Evolutionary conservation across 2,888 invertebrate species (phyloP), one percentile per base, ranked within the genome.

Genomic region (Microctonus brassicae): DNA sequence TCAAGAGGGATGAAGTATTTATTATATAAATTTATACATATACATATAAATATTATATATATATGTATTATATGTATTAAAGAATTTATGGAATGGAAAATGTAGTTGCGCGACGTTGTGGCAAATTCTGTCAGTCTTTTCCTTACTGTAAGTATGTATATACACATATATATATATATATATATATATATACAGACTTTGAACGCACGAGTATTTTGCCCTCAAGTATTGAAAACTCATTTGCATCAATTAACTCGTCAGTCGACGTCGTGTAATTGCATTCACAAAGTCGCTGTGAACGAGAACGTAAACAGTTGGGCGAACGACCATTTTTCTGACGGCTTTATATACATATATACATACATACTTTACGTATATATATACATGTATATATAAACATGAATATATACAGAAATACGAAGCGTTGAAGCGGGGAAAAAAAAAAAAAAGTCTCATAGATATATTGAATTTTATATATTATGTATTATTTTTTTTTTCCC

Each of bases 241-340:
- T 81, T 81, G 81, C 82, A 82, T 82, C 80, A 80, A 82, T 82
- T 82, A 82, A 79, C 79, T 81, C 79, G 77, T 80, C 77, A 79
- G 80, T 81, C 80, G 79, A 80, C 77, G 78, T 76, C 77, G 78
- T 76, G 79, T 82, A 81, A 82, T 82, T 82, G 77, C 78, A 80
- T 81, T 81, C 79, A 72, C 76, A 77, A 78, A 81, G 62, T 71
- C 42, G 53, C 55, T 63, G 57, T 67, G 60, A 33, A 55, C 55
- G 53, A 26, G 34, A 67, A 68, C 26, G 36, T 42, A 58, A 68
- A 68, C 62, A 57, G 39, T 62, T 57, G 42, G 11, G 42, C 57
- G 53, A 24, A 11, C 33, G 60, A 47, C 52, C 20, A 24, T 42
- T 64, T 70, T 64, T 55, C 26, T 57, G 42, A 42, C 13, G n/a